phyloP scores from a whole-genome alignment of 2,113 vertebrate genomes.

The Indicator indicator region DNA sequence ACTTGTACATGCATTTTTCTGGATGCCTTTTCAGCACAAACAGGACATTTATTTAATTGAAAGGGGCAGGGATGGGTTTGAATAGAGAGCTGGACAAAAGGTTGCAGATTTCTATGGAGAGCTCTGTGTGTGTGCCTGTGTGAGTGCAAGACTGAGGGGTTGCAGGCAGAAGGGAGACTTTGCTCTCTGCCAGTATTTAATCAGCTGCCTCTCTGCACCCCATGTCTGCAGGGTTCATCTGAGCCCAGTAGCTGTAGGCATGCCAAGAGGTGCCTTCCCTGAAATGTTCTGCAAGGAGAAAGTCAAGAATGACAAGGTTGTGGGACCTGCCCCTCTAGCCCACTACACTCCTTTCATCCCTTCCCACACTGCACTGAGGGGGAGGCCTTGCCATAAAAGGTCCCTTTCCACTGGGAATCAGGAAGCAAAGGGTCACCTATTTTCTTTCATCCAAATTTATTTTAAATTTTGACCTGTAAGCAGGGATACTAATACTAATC shows the following conservation, averaged over 20 bases:
- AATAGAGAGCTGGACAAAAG: background rate
- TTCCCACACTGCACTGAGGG: accelerated
- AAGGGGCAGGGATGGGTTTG: background rate
- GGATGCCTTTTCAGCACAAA: background rate
- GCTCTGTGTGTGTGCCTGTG: accelerated
- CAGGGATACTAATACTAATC: background rate
- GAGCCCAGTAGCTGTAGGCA: background rate
- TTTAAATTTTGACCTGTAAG: background rate
- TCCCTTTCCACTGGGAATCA: background rate
- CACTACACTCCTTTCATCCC: background rate
- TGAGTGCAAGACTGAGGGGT: background rate
- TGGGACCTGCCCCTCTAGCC: background rate
- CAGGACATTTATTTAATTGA: background rate
- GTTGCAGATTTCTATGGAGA: background rate
- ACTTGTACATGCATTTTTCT: background rate
- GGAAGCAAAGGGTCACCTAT: background rate
- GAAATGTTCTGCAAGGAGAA: background rate
- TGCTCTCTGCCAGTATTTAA: background rate
- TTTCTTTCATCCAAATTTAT: background rate
- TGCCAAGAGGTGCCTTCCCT: background rate
- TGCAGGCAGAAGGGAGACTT: background rate
- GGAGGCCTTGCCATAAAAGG: background rate
- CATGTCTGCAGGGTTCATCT: background rate
- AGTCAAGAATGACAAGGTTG: accelerated
- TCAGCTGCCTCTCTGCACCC: background rate